Evolutionary conservation across 2,888 invertebrate species (phyloP).

Genomic region (Trichacis sp.): DNA sequence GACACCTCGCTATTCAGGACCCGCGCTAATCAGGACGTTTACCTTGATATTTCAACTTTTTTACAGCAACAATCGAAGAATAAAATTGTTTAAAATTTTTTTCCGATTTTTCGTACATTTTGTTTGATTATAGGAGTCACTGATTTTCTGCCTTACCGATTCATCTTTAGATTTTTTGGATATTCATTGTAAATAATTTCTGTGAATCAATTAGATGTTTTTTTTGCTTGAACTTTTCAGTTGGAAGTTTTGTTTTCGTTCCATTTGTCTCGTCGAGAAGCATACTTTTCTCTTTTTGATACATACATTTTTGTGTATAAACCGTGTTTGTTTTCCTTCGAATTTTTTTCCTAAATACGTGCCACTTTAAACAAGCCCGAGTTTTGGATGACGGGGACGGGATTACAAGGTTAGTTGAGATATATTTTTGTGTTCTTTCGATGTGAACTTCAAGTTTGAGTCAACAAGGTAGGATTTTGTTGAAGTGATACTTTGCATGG

Average conservation of each 20-base stretch:
- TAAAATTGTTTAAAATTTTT: no score
- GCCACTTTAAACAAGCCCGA: conserved; percentile 11
- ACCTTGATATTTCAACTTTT: no score
- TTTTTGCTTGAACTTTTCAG: conserved; percentile 1
- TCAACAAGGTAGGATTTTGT: no score
- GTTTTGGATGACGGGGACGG: conserved; percentile 21
- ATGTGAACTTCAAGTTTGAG: not conserved
- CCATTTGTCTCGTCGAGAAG: not conserved
- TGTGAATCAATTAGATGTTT: no score
- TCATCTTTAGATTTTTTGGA: not conserved
- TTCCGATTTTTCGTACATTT: no score
- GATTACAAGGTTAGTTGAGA: conserved; percentile 56
- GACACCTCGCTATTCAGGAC: no score
- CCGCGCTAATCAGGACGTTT: no score
- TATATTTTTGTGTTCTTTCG: not conserved
- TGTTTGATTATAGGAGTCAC: no score
- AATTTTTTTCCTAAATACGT: conserved; percentile 7
- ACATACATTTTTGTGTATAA: not conserved
- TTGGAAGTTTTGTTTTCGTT: not conserved
- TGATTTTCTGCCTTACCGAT: no score
- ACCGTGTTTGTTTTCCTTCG: conserved; percentile 5
- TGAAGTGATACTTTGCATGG: not conserved
- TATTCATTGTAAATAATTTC: not conserved
- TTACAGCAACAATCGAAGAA: no score
- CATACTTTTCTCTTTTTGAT: not conserved